phyloP scores from a whole-genome alignment of 2,113 vertebrate genomes.

The Amphilophus citrinellus region DNA sequence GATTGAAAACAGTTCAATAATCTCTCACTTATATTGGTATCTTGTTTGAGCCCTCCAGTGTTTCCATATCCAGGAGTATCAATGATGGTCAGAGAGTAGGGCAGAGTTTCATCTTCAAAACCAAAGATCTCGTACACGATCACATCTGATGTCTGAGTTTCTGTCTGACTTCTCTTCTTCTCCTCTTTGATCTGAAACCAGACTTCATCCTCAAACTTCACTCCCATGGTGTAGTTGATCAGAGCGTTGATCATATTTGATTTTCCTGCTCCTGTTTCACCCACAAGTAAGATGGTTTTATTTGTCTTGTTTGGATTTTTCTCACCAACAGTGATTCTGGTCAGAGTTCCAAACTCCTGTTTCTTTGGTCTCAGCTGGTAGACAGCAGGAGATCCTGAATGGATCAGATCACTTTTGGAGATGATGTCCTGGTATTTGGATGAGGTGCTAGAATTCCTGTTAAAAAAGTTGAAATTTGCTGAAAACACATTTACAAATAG shows the following conservation, averaged over 20 bases:
- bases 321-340: neutral
- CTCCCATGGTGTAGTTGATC: neutral
- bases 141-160: neutral
- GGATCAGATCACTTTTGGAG: no score
- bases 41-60: neutral
- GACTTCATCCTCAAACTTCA: neutral
- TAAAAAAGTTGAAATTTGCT: no score
- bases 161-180: neutral
- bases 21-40: neutral
- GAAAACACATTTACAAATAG: no score
- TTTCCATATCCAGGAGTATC: no score
- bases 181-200: neutral
- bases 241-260: neutral
- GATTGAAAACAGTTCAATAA: slow-evolving; percentile 1
- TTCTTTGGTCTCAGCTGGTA: neutral
- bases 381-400: neutral
- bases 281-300: neutral
- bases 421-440: no score
- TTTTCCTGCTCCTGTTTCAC: slow-evolving; percentile 1
- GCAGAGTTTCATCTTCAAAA: neutral
- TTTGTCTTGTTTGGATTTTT: no score
- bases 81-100: neutral
- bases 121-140: neutral
- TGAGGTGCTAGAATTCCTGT: no score
- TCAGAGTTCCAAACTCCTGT: neutral